phyloP scores from a whole-genome alignment of 2,797 vertebrate genomes.

The Poecilia velifera region DNA sequence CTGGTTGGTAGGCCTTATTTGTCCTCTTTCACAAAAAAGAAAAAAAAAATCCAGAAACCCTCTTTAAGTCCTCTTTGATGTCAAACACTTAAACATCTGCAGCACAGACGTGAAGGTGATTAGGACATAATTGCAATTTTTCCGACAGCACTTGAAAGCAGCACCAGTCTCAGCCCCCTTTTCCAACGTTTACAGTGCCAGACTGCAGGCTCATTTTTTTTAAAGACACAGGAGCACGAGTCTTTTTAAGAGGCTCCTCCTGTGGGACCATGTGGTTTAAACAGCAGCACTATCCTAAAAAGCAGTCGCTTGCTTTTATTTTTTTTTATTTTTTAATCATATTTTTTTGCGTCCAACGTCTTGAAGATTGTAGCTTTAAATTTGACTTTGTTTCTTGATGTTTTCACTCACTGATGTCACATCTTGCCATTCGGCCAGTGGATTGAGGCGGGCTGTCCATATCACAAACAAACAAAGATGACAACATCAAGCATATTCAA shows the following conservation, averaged over 20 bases:
- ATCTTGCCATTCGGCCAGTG: constrained; percentile 93
- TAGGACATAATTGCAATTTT: constrained; percentile 38
- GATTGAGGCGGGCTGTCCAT: constrained; percentile 83
- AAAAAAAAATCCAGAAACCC: constrained; percentile 22
- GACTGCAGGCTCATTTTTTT: constrained; percentile 93
- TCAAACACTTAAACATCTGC: constrained; percentile 26
- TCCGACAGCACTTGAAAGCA: constrained; percentile 76
- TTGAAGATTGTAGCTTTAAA: constrained; percentile 98
- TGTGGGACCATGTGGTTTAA: constrained; percentile 77
- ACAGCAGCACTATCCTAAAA: constrained; percentile 67
- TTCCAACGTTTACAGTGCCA: constrained; percentile 95
- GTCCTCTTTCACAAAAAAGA: constrained; percentile 28
- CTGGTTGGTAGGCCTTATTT: constrained; percentile 25
- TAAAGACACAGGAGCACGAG: constrained; percentile 91
- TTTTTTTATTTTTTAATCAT: constrained; percentile 24
- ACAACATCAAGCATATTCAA: constrained; percentile 84
- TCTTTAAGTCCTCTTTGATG: constrained; percentile 37
- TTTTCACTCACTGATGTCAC: constrained; percentile 82
- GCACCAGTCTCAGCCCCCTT: constrained; percentile 84
- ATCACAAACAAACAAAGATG: constrained; percentile 71
- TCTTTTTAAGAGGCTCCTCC: constrained; percentile 74
- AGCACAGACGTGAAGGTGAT: constrained; percentile 22
- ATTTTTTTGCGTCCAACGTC: constrained; percentile 68
- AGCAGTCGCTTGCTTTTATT: constrained; percentile 69
- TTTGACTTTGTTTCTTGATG: constrained; percentile 78